These are phyloP conservation scores for Tinea trinotella DNA, from an alignment of 2,888 invertebrate species.

Conservation along the genomic window DNA sequence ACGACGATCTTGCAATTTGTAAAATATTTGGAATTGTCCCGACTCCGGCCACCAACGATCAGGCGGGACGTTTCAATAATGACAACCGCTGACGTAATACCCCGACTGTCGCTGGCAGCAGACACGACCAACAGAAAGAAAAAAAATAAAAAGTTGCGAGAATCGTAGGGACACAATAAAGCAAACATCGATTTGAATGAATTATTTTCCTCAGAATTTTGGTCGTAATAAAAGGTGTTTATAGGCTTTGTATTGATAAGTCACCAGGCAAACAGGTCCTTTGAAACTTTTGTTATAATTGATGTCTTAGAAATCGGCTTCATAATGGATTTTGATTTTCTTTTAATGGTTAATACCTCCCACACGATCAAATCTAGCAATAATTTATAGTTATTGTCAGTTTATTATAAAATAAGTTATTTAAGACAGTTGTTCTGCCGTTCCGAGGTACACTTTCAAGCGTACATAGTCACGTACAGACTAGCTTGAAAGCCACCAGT, in stretches of 20 bases:
- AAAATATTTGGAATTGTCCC: conserved; percentile 59
- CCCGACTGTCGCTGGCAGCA: conserved; percentile 30
- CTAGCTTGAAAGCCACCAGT: no score
- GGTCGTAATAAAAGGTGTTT: conserved; percentile 12
- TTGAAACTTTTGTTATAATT: conserved; percentile 1
- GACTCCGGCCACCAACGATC: conserved; percentile 57
- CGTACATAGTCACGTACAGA: no score
- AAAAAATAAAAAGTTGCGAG: conserved; percentile 48
- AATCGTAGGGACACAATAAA: conserved; percentile 30
- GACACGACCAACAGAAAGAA: conserved; percentile 36
- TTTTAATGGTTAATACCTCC: not conserved
- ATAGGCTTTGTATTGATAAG: conserved; percentile 7
- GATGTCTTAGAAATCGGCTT: conserved; percentile 3
- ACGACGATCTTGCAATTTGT: conserved; percentile 59
- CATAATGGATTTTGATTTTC: conserved; percentile 2
- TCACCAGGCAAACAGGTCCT: conserved; percentile 1
- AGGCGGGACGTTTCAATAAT: conserved; percentile 49
- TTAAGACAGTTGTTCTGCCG: no score
- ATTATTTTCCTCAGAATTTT: conserved; percentile 15
- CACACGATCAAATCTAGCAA: not conserved
- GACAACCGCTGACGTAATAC: conserved; percentile 47
- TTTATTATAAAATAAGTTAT: no score
- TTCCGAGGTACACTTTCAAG: no score
- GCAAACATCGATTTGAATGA: conserved; percentile 20
- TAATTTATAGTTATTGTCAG: not conserved